phyloP scores from a whole-genome alignment of 2,797 vertebrate genomes.

The Tapirus indicus region DNA sequence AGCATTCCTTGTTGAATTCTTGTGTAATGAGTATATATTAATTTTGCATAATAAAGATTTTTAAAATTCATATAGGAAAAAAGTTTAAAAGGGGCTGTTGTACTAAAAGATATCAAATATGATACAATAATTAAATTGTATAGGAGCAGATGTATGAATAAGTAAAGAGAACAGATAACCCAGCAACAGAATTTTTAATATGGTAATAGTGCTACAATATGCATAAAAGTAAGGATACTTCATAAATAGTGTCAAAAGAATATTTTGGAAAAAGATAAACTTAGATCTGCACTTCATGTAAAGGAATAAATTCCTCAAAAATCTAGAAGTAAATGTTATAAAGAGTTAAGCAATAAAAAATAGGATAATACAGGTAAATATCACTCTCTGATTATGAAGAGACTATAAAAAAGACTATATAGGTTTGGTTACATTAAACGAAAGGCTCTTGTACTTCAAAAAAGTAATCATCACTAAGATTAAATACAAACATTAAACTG shows the following conservation, averaged over 20 bases:
- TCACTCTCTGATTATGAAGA: background rate
- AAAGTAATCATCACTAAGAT: background rate
- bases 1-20: background rate
- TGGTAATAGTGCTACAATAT: background rate
- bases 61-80: background rate
- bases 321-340: background rate
- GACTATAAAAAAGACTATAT: background rate
- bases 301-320: slow-evolving; percentile 9
- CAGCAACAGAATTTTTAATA: slow-evolving; percentile 10
- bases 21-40: background rate
- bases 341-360: background rate
- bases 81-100: background rate
- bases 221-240: background rate
- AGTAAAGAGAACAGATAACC: background rate
- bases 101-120: background rate
- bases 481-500: background rate
- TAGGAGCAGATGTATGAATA: background rate
- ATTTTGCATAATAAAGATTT: background rate
- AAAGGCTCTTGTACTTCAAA: background rate
- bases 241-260: background rate
- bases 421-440: background rate
- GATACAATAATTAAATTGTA: background rate
- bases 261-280: background rate
- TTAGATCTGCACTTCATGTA: background rate
- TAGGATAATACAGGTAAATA: background rate